Evolutionary conservation across 1,140 invertebrate genomes (phyloP).

Genomic region (Ceratoteleas bidentatus): DNA sequence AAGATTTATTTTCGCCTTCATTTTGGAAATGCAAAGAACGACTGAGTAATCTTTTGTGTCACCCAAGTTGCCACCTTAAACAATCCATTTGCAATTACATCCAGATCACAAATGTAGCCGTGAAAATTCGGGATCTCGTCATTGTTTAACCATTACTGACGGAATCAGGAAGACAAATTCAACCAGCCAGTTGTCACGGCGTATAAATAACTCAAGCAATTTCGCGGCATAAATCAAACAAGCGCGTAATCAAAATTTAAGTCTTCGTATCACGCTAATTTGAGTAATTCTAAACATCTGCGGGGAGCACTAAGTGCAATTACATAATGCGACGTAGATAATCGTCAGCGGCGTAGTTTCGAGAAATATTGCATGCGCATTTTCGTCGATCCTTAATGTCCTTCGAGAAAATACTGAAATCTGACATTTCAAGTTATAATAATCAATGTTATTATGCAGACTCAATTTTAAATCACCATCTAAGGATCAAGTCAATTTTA

Average conservation of each 20-base stretch:
- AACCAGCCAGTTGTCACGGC: background rate
- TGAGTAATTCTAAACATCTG: slow-evolving; percentile 36
- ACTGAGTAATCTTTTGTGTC: too few species aligned
- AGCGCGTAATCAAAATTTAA: slow-evolving; percentile 25
- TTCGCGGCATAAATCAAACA: slow-evolving; percentile 25
- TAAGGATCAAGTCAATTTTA: too few species aligned
- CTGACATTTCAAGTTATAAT: too few species aligned
- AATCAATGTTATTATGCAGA: too few species aligned
- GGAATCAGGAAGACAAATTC: background rate
- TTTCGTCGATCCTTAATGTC: background rate
- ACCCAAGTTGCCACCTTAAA: too few species aligned
- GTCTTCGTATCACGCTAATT: slow-evolving; percentile 13
- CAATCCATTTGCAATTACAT: too few species aligned
- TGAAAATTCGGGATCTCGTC: background rate
- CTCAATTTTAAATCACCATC: too few species aligned
- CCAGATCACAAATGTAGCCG: background rate
- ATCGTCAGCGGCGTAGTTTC: background rate
- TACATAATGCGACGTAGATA: slow-evolving; percentile 20
- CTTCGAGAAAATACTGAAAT: too few species aligned
- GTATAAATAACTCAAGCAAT: slow-evolving; percentile 13
- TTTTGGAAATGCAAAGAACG: too few species aligned
- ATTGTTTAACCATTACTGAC: background rate
- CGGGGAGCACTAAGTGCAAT: slow-evolving; percentile 4
- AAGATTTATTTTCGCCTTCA: too few species aligned
- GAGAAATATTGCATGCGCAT: background rate